Base-by-base conservation (phyloP, 2,797 vertebrate genomes). In the Sebastes iracundus region DNA sequence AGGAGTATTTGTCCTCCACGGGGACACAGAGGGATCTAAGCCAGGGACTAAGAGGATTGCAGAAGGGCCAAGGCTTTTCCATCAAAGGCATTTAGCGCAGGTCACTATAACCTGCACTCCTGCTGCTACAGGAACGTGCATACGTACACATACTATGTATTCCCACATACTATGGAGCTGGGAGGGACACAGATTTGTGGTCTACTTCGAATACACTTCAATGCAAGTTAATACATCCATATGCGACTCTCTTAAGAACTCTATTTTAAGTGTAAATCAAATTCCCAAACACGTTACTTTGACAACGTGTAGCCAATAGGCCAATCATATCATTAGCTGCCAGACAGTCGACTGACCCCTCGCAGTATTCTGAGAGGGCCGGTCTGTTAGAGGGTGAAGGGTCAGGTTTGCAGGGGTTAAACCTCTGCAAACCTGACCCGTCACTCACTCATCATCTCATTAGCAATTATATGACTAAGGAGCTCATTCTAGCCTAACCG, bases 41-140 rank as follows among this genome's bases (percentile, higher is more conserved):
- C 80, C 85, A 92, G 80, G 84, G 77, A 86, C 72, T 96, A 96
- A 96, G 94, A 95, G 94, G 96, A 96, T 96, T 96, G 86, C 76
- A 77, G 63, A 38, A 87, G 84, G 88, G 77, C 87, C 86, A 65
- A 87, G 86, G 94, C 93, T 94, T 95, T 95, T 92, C 93, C 86
- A 91, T 93, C 90, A 92, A 90, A 92, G 81, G 82, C 91, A 79
- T 93, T 95, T 92, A 95, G 86, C 78, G 55, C 85, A 93, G 93
- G 93, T 92, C 90, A 92, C 89, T 85, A 87, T 91, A 89, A 93
- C 91, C 90, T 89, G 88, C 75, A 71, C 18, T 49, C 59, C 65
- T 82, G 64, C 69, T 85, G 77, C 74, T 78, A 64, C 66, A 81
- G 59, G 52, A 72, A 80, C 5, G 12, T 52, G n/a, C 49, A 60